phyloP scores from a whole-genome alignment of 1,140 invertebrate species.

The Leptinotarsa defecta region DNA sequence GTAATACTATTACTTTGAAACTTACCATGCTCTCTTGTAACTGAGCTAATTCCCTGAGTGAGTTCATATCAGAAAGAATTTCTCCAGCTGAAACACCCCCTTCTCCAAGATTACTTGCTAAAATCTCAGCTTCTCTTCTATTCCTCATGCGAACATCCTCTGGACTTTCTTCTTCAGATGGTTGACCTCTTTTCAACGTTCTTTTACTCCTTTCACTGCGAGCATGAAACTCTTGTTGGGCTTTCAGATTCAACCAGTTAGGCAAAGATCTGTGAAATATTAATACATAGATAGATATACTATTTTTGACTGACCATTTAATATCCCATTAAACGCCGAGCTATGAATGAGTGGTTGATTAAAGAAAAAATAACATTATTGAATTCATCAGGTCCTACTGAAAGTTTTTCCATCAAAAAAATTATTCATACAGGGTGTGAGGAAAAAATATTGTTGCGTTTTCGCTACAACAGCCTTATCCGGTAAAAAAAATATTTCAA shows the following conservation, averaged over 20 bases:
- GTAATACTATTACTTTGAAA: conserved; percentile 25
- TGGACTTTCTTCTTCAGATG: conserved; percentile 71
- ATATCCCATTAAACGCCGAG: too few relatives aligned
- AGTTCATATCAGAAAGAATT: conserved; percentile 61
- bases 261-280: conserved; percentile 69
- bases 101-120: conserved; percentile 86
- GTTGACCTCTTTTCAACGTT: conserved; percentile 59
- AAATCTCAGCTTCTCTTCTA: conserved; percentile 87
- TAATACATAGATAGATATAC: too few relatives aligned
- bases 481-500: too few relatives aligned
- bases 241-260: conserved; percentile 80
- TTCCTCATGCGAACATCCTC: conserved; percentile 81
- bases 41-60: conserved; percentile 81
- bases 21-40: conserved; percentile 89
- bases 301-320: too few relatives aligned
- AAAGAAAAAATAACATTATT: too few relatives aligned
- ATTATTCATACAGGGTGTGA: too few relatives aligned
- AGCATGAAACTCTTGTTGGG: conserved; percentile 55
- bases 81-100: conserved; percentile 57
- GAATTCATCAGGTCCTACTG: too few relatives aligned
- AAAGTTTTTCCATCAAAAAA: too few relatives aligned
- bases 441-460: too few relatives aligned
- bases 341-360: too few relatives aligned
- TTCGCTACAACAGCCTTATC: too few relatives aligned
- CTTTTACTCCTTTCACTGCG: conserved; percentile 46